A percentile compares a stretch with the other conserved stretches of the same genome.
phyloP scores from a whole-genome alignment of 2,888 invertebrate genomes.

The Dione vanillae region DNA sequence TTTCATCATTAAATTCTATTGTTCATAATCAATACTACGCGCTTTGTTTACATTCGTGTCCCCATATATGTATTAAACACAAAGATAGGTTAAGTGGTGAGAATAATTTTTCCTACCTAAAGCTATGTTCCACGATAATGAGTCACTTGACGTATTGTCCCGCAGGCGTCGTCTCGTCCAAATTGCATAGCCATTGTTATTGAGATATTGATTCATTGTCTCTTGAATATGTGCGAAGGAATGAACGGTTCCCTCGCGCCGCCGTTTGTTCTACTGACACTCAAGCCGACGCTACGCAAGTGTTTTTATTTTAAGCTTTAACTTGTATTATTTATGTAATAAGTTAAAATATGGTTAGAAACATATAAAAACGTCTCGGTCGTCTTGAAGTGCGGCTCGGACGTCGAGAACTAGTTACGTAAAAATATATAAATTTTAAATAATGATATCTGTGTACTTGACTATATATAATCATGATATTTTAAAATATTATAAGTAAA shows the following conservation, averaged over 20 bases:
- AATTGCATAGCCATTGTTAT: constrained; percentile 79
- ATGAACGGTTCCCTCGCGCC: constrained; percentile 72
- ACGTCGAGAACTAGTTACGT: too few species aligned
- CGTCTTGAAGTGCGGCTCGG: too few species aligned
- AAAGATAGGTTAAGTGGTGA: constrained; percentile 58
- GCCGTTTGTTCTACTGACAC: constrained; percentile 45
- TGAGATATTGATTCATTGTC: constrained; percentile 76
- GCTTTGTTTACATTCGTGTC: constrained; percentile 8
- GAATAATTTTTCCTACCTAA: constrained; percentile 71
- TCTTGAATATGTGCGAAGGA: constrained; percentile 79
- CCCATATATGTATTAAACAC: constrained; percentile 35
- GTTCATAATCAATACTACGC: background rate
- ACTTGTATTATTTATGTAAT: too few species aligned
- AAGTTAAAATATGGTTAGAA: too few species aligned
- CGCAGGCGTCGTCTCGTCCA: constrained; percentile 73
- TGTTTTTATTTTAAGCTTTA: constrained; percentile 7
- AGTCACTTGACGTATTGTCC: constrained; percentile 80
- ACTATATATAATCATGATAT: too few species aligned
- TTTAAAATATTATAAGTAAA: too few species aligned
- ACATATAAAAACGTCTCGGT: too few species aligned
- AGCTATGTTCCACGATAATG: constrained; percentile 75
- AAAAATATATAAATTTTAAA: too few species aligned
- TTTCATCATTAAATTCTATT: too few species aligned
- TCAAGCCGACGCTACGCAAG: constrained; percentile 13
- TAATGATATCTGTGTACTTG: too few species aligned